These are phyloP conservation scores for Andrena bucephala DNA, from an alignment of 2,888 invertebrate genomes.

Conservation along the genomic window DNA sequence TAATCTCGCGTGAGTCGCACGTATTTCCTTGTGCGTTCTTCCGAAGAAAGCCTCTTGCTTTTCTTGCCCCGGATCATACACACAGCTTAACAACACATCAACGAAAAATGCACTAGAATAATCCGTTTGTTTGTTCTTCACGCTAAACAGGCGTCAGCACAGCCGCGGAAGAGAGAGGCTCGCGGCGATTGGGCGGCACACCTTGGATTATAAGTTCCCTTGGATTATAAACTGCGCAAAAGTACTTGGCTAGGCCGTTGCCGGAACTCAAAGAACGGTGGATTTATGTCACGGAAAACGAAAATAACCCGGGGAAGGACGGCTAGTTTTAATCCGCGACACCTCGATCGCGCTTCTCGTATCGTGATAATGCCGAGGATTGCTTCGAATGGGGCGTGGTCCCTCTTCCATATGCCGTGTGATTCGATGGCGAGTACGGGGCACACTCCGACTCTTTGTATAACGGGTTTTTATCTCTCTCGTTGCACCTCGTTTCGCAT, in stretches of 20 bases:
- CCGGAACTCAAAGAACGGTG: constrained; percentile 46
- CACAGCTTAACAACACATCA: constrained; percentile 48
- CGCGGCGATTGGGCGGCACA: constrained; percentile 48
- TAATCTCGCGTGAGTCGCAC: constrained; percentile 83
- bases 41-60: constrained; percentile 58
- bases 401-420: constrained; percentile 59
- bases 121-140: constrained; percentile 58
- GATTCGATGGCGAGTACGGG: constrained; percentile 51
- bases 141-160: constrained; percentile 52
- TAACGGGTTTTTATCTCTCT: constrained; percentile 35
- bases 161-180: constrained; percentile 44
- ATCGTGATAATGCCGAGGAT: constrained; percentile 52
- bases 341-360: constrained; percentile 36
- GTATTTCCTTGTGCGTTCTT: constrained; percentile 73
- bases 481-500: constrained; percentile 31
- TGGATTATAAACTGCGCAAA: constrained; percentile 60
- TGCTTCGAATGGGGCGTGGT: constrained; percentile 65
- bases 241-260: constrained; percentile 54
- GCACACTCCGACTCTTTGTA: constrained; percentile 28
- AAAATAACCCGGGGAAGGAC: constrained; percentile 30
- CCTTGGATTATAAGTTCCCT: constrained; percentile 52
- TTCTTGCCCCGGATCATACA: constrained; percentile 58
- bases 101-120: constrained; percentile 56
- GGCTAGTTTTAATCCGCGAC: constrained; percentile 37
- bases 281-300: constrained; percentile 36